Evolutionary conservation across 2,113 vertebrate species (phyloP), one percentile per base, ranked within the genome.

Genomic region (Phasianus colchicus): DNA sequence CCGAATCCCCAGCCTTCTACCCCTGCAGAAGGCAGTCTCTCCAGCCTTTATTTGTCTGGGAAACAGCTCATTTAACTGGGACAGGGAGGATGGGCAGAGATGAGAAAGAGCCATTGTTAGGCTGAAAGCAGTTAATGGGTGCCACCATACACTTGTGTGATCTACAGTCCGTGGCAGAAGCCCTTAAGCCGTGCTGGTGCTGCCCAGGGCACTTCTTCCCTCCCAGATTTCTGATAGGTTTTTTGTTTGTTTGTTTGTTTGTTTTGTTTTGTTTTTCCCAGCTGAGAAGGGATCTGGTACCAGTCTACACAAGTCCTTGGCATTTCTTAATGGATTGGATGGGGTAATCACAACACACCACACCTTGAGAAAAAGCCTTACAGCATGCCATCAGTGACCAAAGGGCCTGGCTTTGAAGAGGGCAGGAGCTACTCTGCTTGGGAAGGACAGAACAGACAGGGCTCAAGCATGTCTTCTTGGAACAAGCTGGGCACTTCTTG

Each of bases 11-110:
- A 57, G 57, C 10, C 78, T 75, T 54, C 58, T 69, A 73, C 17
- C 34, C 36, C 66, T 69, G 38, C 52, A 1, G 58, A 94, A 82
- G 88, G 58, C 88, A 42, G 60, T 22, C 82, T 83, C 61, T 71
- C 69, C 73, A 74, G 79, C 77, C 86, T 93, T 94, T 91, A 90
- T 95, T 88, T 92, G 92, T 74, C 83, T 94, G 93, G 90, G 96
- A 96, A 95, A 96, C 45, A 83, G 90, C 82, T 95, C 92, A 74
- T 95, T 96, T 94, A 96, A 90, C 82, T 92, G 93, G 83, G 88
- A 91, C 88, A 60, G 83, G 90, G 90, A 96, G 88, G 90, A 81
- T 92, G 80, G 92, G 95, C 90, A 75, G 93, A 69, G 79, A 86
- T 78, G 86, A 92, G 93, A 94, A 94, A 94, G 95, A 75, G 76